Evolutionary conservation across 2,888 invertebrate genomes (phyloP).

Genomic region (Acholoe squamosa): DNA sequence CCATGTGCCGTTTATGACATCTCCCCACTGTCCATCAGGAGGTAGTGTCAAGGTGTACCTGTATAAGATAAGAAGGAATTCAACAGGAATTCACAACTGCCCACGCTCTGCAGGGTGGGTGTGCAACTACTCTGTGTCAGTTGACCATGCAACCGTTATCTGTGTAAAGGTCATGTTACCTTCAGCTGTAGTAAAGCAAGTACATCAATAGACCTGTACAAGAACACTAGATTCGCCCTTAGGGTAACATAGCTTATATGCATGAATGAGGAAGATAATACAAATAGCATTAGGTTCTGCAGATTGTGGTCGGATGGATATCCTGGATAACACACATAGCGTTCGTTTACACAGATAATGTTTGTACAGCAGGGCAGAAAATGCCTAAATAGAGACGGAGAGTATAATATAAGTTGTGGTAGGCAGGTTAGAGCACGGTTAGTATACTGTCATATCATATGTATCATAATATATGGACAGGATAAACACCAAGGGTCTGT

Average conservation of each 20-base stretch:
- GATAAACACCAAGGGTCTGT: not conserved
- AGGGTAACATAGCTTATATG: not conserved
- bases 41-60: constrained; percentile 38
- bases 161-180: not conserved
- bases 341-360: no score
- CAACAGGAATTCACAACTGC: not conserved
- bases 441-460: no score
- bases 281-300: no score
- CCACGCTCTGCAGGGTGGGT: no score
- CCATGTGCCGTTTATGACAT: constrained; percentile 44
- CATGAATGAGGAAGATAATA: not conserved
- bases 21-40: constrained; percentile 56
- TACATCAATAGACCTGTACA: not conserved
- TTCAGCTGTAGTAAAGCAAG: no score
- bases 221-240: not conserved
- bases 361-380: no score
- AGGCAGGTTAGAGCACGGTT: no score
- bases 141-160: not conserved
- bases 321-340: no score
- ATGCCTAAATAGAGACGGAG: no score
- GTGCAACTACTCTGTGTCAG: no score
- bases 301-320: no score
- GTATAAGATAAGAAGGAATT: not conserved
- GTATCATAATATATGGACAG: not conserved
- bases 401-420: no score